Percentiles rank a stretch among this genome's conserved stretches.
Evolutionary conservation across 1,140 invertebrate species (phyloP).

Genomic region (Neodiprion lecontei): DNA sequence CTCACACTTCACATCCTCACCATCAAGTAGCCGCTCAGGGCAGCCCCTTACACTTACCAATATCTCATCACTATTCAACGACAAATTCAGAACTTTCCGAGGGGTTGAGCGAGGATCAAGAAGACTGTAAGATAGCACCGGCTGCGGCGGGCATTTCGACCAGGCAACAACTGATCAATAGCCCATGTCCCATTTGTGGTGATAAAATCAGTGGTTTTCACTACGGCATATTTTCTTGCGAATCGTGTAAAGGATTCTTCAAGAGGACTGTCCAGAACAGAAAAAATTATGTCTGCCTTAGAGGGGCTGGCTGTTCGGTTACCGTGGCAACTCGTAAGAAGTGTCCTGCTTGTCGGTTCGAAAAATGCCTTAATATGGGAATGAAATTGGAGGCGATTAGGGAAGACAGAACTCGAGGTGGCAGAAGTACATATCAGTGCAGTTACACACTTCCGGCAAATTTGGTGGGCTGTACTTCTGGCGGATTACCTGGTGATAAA

Average conservation of each 20-base stretch:
- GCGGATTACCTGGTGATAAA: slow-evolving; percentile 48
- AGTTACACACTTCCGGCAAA: slow-evolving; percentile 83
- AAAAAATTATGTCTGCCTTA: slow-evolving; percentile 94
- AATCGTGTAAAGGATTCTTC: slow-evolving; percentile 98
- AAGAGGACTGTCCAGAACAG: slow-evolving; percentile 98
- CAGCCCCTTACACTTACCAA: slow-evolving; percentile 61
- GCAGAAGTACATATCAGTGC: slow-evolving; percentile 94
- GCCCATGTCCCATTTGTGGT: slow-evolving; percentile 93
- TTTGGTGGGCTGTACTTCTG: slow-evolving; percentile 61
- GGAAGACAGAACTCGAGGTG: slow-evolving; percentile 92
- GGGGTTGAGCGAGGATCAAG: slow-evolving; percentile 52
- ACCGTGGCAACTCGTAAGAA: slow-evolving; percentile 94
- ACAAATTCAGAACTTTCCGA: slow-evolving; percentile 45
- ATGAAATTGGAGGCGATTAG: slow-evolving; percentile 98
- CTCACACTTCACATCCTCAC: slow-evolving; percentile 49
- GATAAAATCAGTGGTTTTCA: slow-evolving; percentile 96
- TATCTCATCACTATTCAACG: slow-evolving; percentile 44
- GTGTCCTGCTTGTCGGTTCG: slow-evolving; percentile 96
- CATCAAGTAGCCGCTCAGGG: slow-evolving; percentile 53
- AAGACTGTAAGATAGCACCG: slow-evolving; percentile 59
- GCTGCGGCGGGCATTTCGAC: slow-evolving; percentile 80
- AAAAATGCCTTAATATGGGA: slow-evolving; percentile 93
- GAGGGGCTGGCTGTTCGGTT: slow-evolving; percentile 89
- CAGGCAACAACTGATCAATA: slow-evolving; percentile 79
- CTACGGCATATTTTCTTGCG: slow-evolving; percentile 96